Percentiles rank a stretch among this genome's conserved stretches.
phyloP scores from a whole-genome alignment of 2,113 vertebrate species.

The Motacilla tschutschensis region DNA sequence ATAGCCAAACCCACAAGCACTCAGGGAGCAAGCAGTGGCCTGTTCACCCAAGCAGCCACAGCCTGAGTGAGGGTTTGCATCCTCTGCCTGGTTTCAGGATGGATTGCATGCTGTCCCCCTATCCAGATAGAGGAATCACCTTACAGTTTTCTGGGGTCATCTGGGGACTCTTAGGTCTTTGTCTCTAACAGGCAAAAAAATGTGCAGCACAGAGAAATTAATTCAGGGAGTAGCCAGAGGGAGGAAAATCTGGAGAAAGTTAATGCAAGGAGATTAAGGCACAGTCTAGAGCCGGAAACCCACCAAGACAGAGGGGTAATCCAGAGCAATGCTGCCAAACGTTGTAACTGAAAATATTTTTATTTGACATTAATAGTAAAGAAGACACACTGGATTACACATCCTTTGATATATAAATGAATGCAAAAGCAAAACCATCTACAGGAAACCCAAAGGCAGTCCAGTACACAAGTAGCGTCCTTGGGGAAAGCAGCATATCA shows the following conservation, averaged over 20 bases:
- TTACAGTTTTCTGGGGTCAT: neutral
- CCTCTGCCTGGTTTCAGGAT: neutral
- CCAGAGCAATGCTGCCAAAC: conserved; percentile 28
- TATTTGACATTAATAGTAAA: conserved; percentile 54
- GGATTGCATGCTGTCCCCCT: neutral
- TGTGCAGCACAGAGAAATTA: neutral
- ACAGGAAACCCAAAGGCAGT: neutral
- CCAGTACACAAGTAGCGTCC: neutral
- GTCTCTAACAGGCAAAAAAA: neutral
- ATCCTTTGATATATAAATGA: conserved; percentile 14
- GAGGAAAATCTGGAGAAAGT: neutral
- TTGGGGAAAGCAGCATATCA: neutral
- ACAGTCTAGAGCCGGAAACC: neutral
- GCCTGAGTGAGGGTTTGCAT: neutral
- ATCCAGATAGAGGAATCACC: neutral
- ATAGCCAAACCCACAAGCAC: conserved; percentile 1
- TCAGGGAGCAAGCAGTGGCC: neutral
- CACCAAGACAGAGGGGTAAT: neutral
- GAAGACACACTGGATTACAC: conserved; percentile 10
- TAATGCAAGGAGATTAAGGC: neutral
- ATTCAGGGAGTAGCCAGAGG: neutral
- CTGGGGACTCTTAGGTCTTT: neutral
- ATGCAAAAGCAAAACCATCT: conserved; percentile 19
- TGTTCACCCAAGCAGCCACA: neutral
- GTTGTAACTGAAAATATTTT: conserved; percentile 63